Percentiles rank a stretch among this genome's conserved stretches.
Conservation (phyloP, 2,113 vertebrate species). For the Cinclus cinclus region DNA sequence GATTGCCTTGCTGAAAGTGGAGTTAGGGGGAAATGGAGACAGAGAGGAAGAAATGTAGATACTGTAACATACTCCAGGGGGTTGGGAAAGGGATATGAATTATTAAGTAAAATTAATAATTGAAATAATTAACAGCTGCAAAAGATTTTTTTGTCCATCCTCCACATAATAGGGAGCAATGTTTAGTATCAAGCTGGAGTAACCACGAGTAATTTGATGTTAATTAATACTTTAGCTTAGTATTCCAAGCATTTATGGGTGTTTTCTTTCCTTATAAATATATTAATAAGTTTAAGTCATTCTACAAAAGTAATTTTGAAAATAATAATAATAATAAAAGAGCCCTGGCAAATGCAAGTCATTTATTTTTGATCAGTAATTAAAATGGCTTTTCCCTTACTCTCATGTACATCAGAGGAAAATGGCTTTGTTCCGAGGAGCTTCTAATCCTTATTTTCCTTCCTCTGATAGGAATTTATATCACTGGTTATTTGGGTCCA, state of each 20-base stretch:
- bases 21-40: neutral
- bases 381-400: neutral
- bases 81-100: constrained; percentile 48
- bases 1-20: neutral
- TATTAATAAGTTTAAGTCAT: constrained; percentile 59
- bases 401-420: neutral
- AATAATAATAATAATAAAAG: neutral
- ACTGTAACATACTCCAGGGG: constrained; percentile 36
- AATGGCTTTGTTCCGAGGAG: neutral
- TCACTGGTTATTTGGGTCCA: neutral
- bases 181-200: constrained; percentile 41
- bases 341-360: constrained; percentile 2
- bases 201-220: constrained; percentile 61
- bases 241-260: constrained; percentile 51
- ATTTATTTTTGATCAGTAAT: constrained; percentile 60
- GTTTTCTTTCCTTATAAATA: constrained; percentile 62
- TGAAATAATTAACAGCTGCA: constrained; percentile 70
- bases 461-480: neutral
- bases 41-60: constrained; percentile 35
- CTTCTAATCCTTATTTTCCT: constrained; percentile 12
- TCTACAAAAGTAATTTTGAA: constrained; percentile 47
- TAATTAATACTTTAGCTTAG: constrained; percentile 65
- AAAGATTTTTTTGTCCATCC: constrained; percentile 57
- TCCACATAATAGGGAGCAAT: constrained; percentile 33
- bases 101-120: constrained; percentile 72